Percentiles rank a stretch among this genome's conserved stretches.
These are phyloP conservation scores for Aspiorhynchus laticeps DNA, from an alignment of 2,113 vertebrate genomes.

Conservation along the genomic window DNA sequence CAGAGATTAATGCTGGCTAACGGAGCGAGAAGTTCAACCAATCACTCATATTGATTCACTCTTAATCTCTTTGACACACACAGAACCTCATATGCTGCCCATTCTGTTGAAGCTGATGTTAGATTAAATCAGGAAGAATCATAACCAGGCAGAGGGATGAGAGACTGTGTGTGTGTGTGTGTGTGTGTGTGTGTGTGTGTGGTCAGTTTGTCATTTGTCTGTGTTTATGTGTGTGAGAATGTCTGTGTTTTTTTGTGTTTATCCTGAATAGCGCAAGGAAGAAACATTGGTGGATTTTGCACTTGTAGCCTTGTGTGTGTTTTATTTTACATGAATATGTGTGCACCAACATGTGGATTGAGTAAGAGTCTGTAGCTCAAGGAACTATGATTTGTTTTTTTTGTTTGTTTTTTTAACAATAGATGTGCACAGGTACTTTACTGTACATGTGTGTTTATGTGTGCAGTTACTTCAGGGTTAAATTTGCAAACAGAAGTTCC, in stretches of 20 bases:
- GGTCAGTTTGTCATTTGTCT: not conserved
- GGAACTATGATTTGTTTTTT: not conserved
- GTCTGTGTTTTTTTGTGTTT: constrained; percentile 1
- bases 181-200: not conserved
- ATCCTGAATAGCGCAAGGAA: not conserved
- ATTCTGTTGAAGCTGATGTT: not conserved
- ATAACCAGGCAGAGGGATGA: constrained; percentile 25
- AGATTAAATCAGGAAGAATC: constrained; percentile 1
- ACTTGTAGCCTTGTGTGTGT: not conserved
- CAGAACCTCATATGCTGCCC: not conserved
- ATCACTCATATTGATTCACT: constrained; percentile 29
- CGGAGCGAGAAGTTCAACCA: not conserved
- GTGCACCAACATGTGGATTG: not conserved
- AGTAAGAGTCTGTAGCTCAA: not conserved
- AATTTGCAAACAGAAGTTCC: not conserved
- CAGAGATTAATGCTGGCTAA: constrained; percentile 25
- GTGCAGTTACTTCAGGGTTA: not conserved
- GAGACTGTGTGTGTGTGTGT: not conserved
- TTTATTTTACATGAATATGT: not conserved
- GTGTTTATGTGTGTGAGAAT: not conserved
- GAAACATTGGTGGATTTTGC: not conserved
- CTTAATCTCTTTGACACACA: constrained; percentile 12
- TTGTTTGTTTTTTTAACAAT: not conserved
- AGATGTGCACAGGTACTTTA: not conserved
- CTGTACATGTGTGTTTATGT: not conserved